phyloP scores from a whole-genome alignment of 2,797 vertebrate species.

The Etheostoma nigrum region DNA sequence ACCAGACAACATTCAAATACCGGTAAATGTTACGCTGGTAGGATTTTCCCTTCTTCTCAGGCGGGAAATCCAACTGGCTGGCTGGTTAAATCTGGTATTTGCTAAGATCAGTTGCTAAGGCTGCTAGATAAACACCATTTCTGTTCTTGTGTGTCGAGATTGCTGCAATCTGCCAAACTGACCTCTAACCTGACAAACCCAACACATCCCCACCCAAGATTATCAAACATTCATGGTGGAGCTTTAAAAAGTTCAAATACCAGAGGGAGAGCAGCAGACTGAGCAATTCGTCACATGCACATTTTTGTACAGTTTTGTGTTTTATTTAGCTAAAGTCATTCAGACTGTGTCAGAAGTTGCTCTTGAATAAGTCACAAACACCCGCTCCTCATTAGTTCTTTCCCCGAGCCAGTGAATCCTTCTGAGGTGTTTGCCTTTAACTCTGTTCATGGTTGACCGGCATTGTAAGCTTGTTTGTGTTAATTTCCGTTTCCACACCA shows the following conservation, averaged over 20 bases:
- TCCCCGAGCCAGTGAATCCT: background rate
- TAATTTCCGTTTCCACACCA: background rate
- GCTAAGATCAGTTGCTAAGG: background rate
- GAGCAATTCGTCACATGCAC: background rate
- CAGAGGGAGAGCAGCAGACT: rapidly evolving
- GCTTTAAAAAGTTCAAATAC: slow-evolving; percentile 9
- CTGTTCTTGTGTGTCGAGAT: background rate
- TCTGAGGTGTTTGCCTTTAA: background rate
- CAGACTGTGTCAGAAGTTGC: background rate
- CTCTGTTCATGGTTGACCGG: background rate
- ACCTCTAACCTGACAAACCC: slow-evolving; percentile 20
- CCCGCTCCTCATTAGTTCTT: slow-evolving; percentile 1
- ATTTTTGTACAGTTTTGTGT: background rate
- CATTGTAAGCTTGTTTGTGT: background rate
- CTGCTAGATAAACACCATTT: slow-evolving; percentile 13
- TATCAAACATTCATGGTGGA: slow-evolving; percentile 37
- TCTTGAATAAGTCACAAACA: slow-evolving; percentile 13
- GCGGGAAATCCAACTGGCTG: background rate
- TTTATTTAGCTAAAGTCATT: background rate
- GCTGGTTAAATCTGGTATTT: background rate
- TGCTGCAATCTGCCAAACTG: slow-evolving; percentile 21
- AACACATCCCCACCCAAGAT: background rate
- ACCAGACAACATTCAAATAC: slow-evolving; percentile 19
- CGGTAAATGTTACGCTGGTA: background rate
- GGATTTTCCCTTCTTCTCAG: background rate